Percentiles rank a stretch among this genome's conserved stretches.
phyloP scores from a whole-genome alignment of 2,797 vertebrate species.

The Amazonetta brasiliensis region DNA sequence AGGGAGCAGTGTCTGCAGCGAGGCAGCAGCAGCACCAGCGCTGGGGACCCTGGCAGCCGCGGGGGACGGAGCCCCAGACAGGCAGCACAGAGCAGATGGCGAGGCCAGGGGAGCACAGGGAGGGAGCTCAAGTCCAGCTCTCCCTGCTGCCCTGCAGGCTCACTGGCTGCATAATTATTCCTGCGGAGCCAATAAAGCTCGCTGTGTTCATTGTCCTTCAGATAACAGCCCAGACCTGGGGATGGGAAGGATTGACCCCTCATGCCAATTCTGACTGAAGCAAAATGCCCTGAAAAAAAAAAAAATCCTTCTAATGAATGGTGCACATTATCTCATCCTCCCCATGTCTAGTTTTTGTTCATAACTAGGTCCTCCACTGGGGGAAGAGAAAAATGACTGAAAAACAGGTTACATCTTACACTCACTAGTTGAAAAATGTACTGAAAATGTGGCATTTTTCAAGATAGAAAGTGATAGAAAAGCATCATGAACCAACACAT shows the following conservation, averaged over 20 bases:
- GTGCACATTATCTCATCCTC: background rate
- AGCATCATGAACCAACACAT: background rate
- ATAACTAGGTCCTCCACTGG: background rate
- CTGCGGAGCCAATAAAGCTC: slow-evolving; percentile 4
- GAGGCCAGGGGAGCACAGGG: background rate
- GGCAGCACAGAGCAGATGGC: slow-evolving; percentile 58
- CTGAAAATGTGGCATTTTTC: background rate
- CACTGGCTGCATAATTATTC: slow-evolving; percentile 47
- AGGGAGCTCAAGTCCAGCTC: background rate
- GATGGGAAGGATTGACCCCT: slow-evolving; percentile 23
- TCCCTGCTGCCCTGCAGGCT: slow-evolving; percentile 34
- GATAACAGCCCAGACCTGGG: slow-evolving; percentile 16
- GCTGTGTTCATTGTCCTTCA: slow-evolving; percentile 34
- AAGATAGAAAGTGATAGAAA: background rate
- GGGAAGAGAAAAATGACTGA: background rate
- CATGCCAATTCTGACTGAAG: background rate
- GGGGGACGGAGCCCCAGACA: background rate
- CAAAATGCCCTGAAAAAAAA: background rate
- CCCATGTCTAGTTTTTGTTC: background rate
- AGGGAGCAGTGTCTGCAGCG: accelerated
- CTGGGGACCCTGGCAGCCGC: background rate
- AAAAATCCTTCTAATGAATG: slow-evolving; percentile 12
- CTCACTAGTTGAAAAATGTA: background rate
- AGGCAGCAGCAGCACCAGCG: background rate
- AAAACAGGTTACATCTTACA: background rate